These are phyloP conservation scores for Melanocharis versteri DNA, from an alignment of 2,113 vertebrate species.

Conservation along the genomic window DNA sequence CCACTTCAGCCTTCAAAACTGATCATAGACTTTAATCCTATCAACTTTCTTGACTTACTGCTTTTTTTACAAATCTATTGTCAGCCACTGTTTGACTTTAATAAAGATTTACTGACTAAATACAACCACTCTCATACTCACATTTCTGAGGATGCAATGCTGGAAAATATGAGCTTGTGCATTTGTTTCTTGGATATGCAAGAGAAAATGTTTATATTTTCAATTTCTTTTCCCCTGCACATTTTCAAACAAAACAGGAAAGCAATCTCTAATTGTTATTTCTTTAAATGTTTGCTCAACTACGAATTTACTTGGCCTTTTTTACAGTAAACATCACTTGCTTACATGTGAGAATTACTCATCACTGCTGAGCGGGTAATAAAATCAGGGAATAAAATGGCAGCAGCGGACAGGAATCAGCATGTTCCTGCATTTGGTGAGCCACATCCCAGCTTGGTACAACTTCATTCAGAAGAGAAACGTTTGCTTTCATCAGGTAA, in stretches of 20 bases:
- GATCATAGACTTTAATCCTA: not conserved
- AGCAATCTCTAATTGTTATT: not conserved
- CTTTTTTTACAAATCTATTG: not conserved
- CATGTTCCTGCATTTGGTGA: not conserved
- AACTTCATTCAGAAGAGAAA: not conserved
- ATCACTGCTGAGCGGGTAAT: not conserved
- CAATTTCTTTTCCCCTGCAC: not conserved
- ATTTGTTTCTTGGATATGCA: not conserved
- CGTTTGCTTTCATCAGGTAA: not conserved
- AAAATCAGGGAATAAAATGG: not conserved
- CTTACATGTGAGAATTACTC: not conserved
- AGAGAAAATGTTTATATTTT: not conserved
- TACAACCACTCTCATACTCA: not conserved
- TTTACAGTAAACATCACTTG: not conserved
- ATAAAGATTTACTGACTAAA: not conserved
- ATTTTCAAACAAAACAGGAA: conserved; percentile 6
- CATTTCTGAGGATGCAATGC: not conserved
- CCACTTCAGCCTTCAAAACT: not conserved
- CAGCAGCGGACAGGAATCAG: not conserved
- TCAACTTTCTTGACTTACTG: not conserved
- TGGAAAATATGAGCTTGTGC: not conserved
- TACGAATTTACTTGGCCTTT: not conserved
- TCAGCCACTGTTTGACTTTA: not conserved
- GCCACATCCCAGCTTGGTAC: not conserved
- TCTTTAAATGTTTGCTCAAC: not conserved